phyloP scores from a whole-genome alignment of 2,113 vertebrate species.

The Lucifuga dentata region DNA sequence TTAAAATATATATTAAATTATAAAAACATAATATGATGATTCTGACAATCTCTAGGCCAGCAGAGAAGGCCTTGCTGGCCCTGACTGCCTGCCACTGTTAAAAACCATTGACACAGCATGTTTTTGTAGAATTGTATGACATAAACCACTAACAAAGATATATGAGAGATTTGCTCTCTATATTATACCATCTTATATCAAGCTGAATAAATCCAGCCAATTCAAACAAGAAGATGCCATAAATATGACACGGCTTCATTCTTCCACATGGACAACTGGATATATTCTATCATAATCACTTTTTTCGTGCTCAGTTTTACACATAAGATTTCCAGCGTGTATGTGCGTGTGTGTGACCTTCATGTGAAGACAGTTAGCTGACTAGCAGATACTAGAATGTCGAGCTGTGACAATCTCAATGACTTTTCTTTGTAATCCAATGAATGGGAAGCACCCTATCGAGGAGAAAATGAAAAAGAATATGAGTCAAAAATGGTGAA shows the following conservation, averaged over 20 bases:
- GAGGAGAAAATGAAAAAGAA: conserved; percentile 59
- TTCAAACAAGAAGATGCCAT: not conserved
- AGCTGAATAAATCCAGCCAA: not conserved
- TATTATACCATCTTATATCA: conserved; percentile 10
- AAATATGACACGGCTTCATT: conserved; percentile 19
- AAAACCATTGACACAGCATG: conserved; percentile 13
- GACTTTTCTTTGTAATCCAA: conserved; percentile 62
- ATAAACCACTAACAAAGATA: no score
- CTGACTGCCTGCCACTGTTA: no score
- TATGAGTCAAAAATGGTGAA: conserved; percentile 46
- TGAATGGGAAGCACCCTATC: conserved; percentile 50
- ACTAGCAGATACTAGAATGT: conserved; percentile 13
- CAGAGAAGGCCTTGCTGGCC: no score
- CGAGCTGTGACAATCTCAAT: conserved; percentile 36
- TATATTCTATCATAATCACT: conserved; percentile 26
- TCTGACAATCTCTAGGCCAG: no score
- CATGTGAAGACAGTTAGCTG: conserved; percentile 25
- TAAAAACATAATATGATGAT: no score
- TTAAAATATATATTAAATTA: no score
- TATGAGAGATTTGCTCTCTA: not conserved
- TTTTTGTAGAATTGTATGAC: conserved; percentile 2
- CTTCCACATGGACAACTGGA: conserved; percentile 9
- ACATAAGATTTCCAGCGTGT: not conserved
- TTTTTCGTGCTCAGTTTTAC: conserved; percentile 14
- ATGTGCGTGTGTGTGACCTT: conserved; percentile 8